These are phyloP conservation scores for Bembecia ichneumoniformis DNA, from an alignment of 2,888 invertebrate species.

Conservation along the genomic window DNA sequence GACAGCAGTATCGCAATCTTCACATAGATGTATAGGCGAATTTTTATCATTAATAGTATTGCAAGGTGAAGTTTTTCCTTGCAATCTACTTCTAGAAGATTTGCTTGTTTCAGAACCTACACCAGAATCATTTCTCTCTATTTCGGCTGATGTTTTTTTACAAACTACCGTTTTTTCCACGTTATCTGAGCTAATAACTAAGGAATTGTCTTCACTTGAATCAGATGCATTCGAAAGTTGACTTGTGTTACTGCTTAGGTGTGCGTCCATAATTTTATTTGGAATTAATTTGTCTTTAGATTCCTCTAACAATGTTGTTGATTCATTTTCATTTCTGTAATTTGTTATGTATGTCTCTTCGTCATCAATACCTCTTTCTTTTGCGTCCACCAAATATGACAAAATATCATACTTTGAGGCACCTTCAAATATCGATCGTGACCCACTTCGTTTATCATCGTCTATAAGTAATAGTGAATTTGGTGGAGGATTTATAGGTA, in stretches of 20 bases:
- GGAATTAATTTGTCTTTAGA: constrained; percentile 72
- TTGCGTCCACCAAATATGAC: constrained; percentile 89
- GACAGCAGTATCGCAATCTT: constrained; percentile 88
- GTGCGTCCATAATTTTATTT: constrained; percentile 39
- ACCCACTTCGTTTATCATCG: constrained; percentile 78
- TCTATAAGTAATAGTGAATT: constrained; percentile 76
- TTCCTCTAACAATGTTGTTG: constrained; percentile 65
- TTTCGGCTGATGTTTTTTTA: constrained; percentile 78
- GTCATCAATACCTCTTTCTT: constrained; percentile 80
- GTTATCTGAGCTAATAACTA: constrained; percentile 73
- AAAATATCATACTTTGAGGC: constrained; percentile 92
- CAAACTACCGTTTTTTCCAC: constrained; percentile 68
- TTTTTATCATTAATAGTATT: constrained; percentile 67
- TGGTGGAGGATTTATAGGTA: constrained; percentile 85
- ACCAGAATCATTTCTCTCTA: constrained; percentile 93
- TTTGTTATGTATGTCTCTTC: constrained; percentile 80
- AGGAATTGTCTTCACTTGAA: constrained; percentile 86
- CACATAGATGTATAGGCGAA: constrained; percentile 80
- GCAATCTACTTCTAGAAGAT: constrained; percentile 82
- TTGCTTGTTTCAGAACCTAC: constrained; percentile 94
- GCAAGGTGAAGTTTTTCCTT: constrained; percentile 70
- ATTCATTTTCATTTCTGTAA: constrained; percentile 67
- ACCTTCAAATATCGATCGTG: constrained; percentile 82
- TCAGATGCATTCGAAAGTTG: constrained; percentile 87
- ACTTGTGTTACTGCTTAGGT: constrained; percentile 79